These are phyloP conservation scores for Lepilemur septentrionalis DNA, from an alignment of 2,797 vertebrate genomes.

Conservation along the genomic window DNA sequence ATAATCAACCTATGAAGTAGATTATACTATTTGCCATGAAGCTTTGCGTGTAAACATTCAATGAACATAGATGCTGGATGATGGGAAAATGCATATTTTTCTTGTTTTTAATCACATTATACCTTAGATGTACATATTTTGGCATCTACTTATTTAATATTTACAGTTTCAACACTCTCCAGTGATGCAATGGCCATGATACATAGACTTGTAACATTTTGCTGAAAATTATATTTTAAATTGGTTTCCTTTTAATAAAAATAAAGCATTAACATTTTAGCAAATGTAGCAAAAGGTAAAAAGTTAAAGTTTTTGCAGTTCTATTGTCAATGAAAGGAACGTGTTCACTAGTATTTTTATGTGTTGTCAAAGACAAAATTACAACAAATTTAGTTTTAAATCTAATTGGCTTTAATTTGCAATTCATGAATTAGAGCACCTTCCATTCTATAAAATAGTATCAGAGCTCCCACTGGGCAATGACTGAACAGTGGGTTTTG, in stretches of 20 bases:
- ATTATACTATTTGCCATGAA: not conserved
- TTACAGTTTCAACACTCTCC: not conserved
- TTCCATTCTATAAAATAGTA: not conserved
- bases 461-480: not conserved
- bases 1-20: not conserved
- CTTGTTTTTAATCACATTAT: constrained; percentile 17
- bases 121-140: not conserved
- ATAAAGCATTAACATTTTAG: not conserved
- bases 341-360: not conserved
- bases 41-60: not conserved
- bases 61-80: not conserved
- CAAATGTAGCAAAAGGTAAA: not conserved
- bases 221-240: not conserved
- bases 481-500: not conserved
- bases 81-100: not conserved
- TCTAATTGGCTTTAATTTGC: not conserved
- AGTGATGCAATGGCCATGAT: not conserved
- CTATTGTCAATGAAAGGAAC: not conserved
- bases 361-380: not conserved
- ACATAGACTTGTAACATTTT: not conserved
- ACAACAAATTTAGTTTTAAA: not conserved
- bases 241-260: constrained; percentile 1
- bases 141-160: constrained; percentile 1
- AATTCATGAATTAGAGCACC: not conserved
- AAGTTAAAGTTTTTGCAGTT: not conserved